A percentile compares a stretch with the other conserved stretches of the same genome.
Evolutionary conservation across 2,888 invertebrate species (phyloP).

Genomic region (Agrotis puta): DNA sequence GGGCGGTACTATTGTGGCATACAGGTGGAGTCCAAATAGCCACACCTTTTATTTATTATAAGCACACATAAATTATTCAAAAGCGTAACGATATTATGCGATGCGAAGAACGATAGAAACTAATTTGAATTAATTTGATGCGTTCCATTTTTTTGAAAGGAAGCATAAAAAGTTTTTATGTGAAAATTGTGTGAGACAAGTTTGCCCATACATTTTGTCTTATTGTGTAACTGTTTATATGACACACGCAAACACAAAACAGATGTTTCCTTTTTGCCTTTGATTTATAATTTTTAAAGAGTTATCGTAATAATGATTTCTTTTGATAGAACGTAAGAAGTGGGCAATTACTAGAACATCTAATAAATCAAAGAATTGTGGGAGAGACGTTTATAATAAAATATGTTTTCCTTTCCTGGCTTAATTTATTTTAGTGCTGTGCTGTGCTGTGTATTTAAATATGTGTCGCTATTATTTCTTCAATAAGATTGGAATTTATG

Average conservation of each 20-base stretch:
- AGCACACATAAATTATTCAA: conserved; percentile 85
- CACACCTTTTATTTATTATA: conserved; percentile 86
- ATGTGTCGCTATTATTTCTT: conserved; percentile 3
- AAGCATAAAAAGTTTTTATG: conserved; percentile 80
- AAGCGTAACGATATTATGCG: conserved; percentile 82
- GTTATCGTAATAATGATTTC: conserved; percentile 63
- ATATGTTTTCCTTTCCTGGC: conserved; percentile 40
- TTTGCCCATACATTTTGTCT: conserved; percentile 73
- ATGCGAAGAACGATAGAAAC: conserved; percentile 80
- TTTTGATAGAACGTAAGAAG: conserved; percentile 63
- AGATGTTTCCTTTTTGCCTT: conserved; percentile 78
- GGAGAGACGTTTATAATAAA: conserved; percentile 43
- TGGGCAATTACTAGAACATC: conserved; percentile 54
- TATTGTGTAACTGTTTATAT: conserved; percentile 76
- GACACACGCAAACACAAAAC: conserved; percentile 73
- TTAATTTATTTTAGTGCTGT: conserved; percentile 41
- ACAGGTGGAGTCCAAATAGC: conserved; percentile 83
- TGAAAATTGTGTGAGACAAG: conserved; percentile 73
- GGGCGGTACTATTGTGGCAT: conserved; percentile 75
- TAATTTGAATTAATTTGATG: conserved; percentile 86
- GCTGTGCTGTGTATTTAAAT: conserved; percentile 13
- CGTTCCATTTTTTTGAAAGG: conserved; percentile 78
- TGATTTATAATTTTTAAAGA: conserved; percentile 74
- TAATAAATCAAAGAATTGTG: conserved; percentile 56
- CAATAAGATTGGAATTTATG: conserved; percentile 1